Base-by-base conservation (phyloP, 2,888 invertebrate genomes). In the Halocaridina rubra region DNA sequence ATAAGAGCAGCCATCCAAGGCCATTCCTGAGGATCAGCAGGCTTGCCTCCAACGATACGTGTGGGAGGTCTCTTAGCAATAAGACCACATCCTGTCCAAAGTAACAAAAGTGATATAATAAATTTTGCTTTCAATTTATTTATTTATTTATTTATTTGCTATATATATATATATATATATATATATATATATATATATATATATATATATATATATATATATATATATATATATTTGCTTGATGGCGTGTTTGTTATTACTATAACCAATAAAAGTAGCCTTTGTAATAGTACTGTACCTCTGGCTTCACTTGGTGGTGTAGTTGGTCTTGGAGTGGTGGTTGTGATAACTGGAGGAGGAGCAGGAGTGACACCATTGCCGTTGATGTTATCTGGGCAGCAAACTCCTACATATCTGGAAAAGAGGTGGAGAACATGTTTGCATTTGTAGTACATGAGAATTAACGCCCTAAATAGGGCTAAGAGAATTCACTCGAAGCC, bases 1-100 rank as follows among this genome's bases (percentile, higher is more conserved):
- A 96, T 92, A 85, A 97, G 90, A 1, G 95, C 96, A 0, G 94
- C 96, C 93, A 96, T 94, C 97, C 96, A 96, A 0, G 95, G 95
- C 94, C 96, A 96, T 90, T 95, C 95, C 71, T 91, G 91, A 1
- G 92, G 90, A 89, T 93, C 93, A 0, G 95, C 93, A 0, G 93
- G 93, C 30, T 93, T 91, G 0, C 95, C 93, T 0, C 94, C 94
- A 8, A 93, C 92, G 39, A 94, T 92, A 33, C 93, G 92, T 0
- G 92, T 89, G 89, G 91, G 75, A 89, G 91, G 91, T 3, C 92
- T 90, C 59, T 92, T 92, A 0, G 92, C 92, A 89, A 92, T 93
- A 3, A 93, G 90, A 0, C 94, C 94, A 89, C 94, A 94, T 64
- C 93, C 93, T 92, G 90, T 16, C 39, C 89, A 77, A 19, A 33